Evolutionary conservation across 2,113 vertebrate species (phyloP).

Genomic region (Noctilio leporinus): DNA sequence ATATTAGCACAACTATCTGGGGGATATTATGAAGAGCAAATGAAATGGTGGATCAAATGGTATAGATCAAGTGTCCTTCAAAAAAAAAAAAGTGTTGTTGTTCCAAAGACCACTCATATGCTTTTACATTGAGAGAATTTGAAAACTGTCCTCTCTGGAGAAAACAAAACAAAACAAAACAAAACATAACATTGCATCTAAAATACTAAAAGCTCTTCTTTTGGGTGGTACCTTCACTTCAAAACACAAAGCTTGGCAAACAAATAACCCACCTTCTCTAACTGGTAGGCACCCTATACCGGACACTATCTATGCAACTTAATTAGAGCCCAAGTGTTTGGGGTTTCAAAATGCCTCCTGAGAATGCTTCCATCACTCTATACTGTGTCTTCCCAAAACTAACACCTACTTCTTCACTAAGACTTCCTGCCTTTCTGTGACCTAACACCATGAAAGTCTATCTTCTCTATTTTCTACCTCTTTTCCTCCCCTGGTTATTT

Average conservation of each 20-base stretch:
- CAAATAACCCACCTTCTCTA: background rate
- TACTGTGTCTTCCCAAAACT: background rate
- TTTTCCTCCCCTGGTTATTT: background rate
- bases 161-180: too few species aligned
- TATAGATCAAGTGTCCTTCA: background rate
- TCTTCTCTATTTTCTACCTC: background rate
- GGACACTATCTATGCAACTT: too few species aligned
- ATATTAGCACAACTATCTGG: too few species aligned
- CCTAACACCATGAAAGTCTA: background rate
- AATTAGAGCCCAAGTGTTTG: fast-evolving
- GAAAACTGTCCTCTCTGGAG: background rate
- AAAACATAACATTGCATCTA: background rate
- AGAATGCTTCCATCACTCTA: fast-evolving
- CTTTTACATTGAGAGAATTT: background rate
- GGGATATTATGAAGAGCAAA: background rate
- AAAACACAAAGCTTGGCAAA: background rate
- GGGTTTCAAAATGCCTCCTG: fast-evolving
- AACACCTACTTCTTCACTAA: background rate
- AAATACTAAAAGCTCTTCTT: background rate
- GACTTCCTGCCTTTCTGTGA: background rate
- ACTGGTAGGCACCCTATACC: fast-evolving
- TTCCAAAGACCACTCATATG: fast-evolving
- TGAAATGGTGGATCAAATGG: background rate
- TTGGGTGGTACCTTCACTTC: background rate
- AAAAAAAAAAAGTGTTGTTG: background rate